phyloP scores from a whole-genome alignment of 2,797 vertebrate genomes.

The Phrynocephalus vlangalii region DNA sequence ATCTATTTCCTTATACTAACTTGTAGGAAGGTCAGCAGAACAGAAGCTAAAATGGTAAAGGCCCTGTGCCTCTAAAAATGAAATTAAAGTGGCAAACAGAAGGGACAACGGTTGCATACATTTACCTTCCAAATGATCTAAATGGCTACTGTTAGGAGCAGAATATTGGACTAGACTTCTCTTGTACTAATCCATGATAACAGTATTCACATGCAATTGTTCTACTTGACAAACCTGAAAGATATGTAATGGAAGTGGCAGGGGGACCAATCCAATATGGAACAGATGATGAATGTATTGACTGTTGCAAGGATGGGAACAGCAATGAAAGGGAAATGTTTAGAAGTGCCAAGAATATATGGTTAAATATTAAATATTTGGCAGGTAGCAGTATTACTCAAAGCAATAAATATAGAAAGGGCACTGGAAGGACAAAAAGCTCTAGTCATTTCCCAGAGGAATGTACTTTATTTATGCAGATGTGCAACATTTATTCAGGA shows the following conservation, averaged over 20 bases:
- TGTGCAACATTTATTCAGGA: slow-evolving; percentile 28
- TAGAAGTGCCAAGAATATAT: slow-evolving; percentile 36
- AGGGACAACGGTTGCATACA: not conserved
- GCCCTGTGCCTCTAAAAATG: not conserved
- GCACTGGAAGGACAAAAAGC: slow-evolving; percentile 15
- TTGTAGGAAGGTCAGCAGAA: not conserved
- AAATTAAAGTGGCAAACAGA: not conserved
- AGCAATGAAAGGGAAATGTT: slow-evolving; percentile 22
- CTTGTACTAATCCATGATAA: not conserved
- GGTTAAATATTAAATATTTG: slow-evolving; percentile 22
- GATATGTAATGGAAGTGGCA: not conserved
- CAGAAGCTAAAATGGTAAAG: not conserved
- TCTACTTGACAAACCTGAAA: slow-evolving; percentile 16
- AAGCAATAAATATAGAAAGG: slow-evolving; percentile 30
- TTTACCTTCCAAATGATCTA: not conserved
- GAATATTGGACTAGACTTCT: not conserved
- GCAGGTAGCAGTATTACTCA: slow-evolving; percentile 15
- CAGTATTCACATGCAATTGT: slow-evolving; percentile 3
- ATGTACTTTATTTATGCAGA: slow-evolving; percentile 21
- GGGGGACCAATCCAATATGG: slow-evolving; percentile 7
- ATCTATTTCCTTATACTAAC: not conserved
- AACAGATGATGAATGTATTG: slow-evolving; percentile 37
- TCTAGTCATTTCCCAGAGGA: slow-evolving; percentile 11
- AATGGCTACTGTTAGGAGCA: not conserved
- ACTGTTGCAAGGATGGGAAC: slow-evolving; percentile 26